phyloP scores from a whole-genome alignment of 2,113 vertebrate species.

The Pseudorectes ferrugineus region DNA sequence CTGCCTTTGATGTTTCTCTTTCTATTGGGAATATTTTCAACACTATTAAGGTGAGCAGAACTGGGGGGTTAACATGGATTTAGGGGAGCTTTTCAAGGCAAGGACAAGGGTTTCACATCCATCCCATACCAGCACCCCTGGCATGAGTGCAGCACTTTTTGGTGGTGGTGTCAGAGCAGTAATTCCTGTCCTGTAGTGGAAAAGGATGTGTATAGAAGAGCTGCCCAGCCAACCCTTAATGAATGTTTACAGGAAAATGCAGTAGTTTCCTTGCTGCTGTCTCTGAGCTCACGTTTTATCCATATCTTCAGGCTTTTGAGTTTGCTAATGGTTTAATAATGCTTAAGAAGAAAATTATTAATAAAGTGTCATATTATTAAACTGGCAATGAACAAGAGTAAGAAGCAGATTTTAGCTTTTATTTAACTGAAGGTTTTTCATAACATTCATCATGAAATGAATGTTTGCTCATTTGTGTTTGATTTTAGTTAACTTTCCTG shows the following conservation, averaged over 20 bases:
- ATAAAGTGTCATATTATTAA: neutral
- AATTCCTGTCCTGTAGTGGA: neutral
- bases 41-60: neutral
- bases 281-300: neutral
- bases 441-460: conserved; percentile 10
- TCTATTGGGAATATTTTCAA: neutral
- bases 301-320: neutral
- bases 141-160: neutral
- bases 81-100: neutral
- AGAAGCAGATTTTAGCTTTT: conserved; percentile 16
- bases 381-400: neutral
- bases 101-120: neutral
- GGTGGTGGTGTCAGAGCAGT: neutral
- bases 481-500: conserved; percentile 29
- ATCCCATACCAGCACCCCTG: neutral
- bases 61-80: neutral
- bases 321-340: conserved; percentile 28
- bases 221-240: neutral
- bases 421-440: neutral
- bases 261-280: neutral
- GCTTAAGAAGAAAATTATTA: neutral
- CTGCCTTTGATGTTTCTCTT: neutral
- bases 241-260: neutral
- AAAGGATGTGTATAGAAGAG: neutral
- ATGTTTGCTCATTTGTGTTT: conserved; percentile 45